Evolutionary conservation across 2,113 vertebrate species (phyloP), one percentile per base, ranked within the genome.

Genomic region (Vidua macroura): DNA sequence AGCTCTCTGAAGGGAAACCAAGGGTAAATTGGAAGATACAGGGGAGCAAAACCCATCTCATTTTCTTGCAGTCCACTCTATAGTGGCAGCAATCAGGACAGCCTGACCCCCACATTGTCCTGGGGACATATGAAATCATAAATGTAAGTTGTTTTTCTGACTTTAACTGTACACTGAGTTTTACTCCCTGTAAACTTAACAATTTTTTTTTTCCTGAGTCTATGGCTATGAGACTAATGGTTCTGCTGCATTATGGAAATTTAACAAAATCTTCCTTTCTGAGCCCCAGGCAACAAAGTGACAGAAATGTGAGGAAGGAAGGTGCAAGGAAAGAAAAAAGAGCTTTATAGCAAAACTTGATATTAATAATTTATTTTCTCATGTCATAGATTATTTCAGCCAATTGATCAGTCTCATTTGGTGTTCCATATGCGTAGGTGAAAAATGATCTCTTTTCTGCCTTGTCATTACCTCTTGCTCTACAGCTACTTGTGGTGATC

Each of bases 71-170:
- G 35, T 24, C 18, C 1, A 2, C 35, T 83, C 22, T 63, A 3
- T 14, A n/a, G 37, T 1, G 4, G 15, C 25, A 58, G 28, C 3
- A 4, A 5, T 53, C 28, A 53, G n/a, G 37, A 28, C 27, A 53
- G 23, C 28, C 8, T 43, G 53, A 51, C 5, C 20, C 27, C 4
- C 3, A 1, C 1, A 0, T 30, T 5, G 1, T 35, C 37, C 3
- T 55, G 51, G 31, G 53, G n/a, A 55, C 16, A 20, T 0, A 1
- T 23, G 21, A 9, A 63, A 39, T 22, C 0, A 0, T 73, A 53
- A 82, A 60, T 53, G 5, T 72, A 59, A 82, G 44, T 12, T 90
- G n/a, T 27, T 90, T 85, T 91, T 73, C 49, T 85, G 62, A 59
- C 41, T 72, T 66, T 6, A 85, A 64, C 28, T 37, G 4, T 37